Evolutionary conservation across 2,888 invertebrate genomes (phyloP).

Genomic region (Chrysolina oricalcia): DNA sequence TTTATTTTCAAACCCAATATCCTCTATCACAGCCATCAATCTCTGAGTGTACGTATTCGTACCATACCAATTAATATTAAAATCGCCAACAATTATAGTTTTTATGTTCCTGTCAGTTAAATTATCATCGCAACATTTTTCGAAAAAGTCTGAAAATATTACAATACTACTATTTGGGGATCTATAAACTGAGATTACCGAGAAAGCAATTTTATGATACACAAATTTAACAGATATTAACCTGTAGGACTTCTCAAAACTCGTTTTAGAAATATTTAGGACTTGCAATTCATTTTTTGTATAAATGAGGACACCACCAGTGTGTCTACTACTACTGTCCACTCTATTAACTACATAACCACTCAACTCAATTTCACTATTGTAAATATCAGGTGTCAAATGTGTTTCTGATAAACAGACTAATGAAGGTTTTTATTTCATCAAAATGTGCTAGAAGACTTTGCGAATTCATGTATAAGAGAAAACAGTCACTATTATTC

Average conservation of each 20-base stretch:
- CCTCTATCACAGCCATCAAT: conserved; percentile 9
- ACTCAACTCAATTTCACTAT: neutral
- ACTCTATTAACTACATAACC: neutral
- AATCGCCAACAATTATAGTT: conserved; percentile 12
- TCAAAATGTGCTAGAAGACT: neutral
- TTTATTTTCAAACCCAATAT: conserved; percentile 2
- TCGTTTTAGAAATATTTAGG: no score
- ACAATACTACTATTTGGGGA: no score
- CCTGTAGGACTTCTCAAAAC: neutral
- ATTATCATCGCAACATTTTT: no score
- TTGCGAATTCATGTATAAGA: neutral
- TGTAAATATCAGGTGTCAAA: no score
- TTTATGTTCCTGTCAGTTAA: no score
- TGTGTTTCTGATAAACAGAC: neutral
- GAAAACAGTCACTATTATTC: neutral
- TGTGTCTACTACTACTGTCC: neutral
- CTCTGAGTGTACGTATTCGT: conserved; percentile 12
- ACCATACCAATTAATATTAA: conserved; percentile 3
- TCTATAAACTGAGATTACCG: no score
- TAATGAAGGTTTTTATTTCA: no score
- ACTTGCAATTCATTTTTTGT: no score
- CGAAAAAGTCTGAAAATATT: no score
- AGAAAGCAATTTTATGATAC: conserved; percentile 12
- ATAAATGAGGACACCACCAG: neutral
- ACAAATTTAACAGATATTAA: conserved; percentile 7